Percentiles rank a stretch among this genome's conserved stretches.
Evolutionary conservation across 30 jellyfish, hydroid and myxozoan genomes (phyloP).

Genomic region (Mastigias papua): DNA sequence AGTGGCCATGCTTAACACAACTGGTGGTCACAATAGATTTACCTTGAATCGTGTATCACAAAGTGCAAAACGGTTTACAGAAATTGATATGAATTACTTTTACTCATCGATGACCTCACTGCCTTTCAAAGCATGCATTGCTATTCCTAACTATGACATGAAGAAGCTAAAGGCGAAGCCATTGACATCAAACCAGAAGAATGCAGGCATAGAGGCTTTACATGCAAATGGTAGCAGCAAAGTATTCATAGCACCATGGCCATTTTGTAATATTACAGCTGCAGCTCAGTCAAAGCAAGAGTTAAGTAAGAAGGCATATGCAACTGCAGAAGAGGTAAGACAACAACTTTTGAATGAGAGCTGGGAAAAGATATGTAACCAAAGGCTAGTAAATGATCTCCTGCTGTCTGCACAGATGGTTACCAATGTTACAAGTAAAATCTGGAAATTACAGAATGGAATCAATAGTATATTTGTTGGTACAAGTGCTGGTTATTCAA

Average conservation of each 20-base stretch:
- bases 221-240: slow-evolving; percentile 11
- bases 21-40: slow-evolving; percentile 61
- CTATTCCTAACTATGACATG: slow-evolving; percentile 52
- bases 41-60: slow-evolving; percentile 38
- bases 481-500: slow-evolving; percentile 76
- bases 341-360: slow-evolving; percentile 12
- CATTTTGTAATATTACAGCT: slow-evolving; percentile 77
- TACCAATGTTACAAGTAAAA: slow-evolving; percentile 25
- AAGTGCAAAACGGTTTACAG: slow-evolving; percentile 54
- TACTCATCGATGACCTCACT: slow-evolving; percentile 43
- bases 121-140: slow-evolving; percentile 68
- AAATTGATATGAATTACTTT: slow-evolving; percentile 63
- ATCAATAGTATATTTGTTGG: slow-evolving; percentile 67
- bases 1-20: slow-evolving; percentile 43
- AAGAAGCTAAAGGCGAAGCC: slow-evolving; percentile 43
- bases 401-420: slow-evolving; percentile 68
- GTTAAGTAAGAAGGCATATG: slow-evolving; percentile 69
- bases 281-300: slow-evolving; percentile 77
- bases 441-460: slow-evolving; percentile 66
- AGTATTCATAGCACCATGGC: slow-evolving; percentile 81
- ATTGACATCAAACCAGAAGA: background rate
- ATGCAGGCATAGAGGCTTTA: slow-evolving; percentile 43
- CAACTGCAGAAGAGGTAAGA: slow-evolving; percentile 83
- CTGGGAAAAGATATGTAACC: slow-evolving; percentile 1
- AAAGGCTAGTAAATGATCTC: slow-evolving; percentile 40